These are phyloP conservation scores for Resseliella maxima DNA, from an alignment of 2,888 invertebrate genomes.

Conservation along the genomic window DNA sequence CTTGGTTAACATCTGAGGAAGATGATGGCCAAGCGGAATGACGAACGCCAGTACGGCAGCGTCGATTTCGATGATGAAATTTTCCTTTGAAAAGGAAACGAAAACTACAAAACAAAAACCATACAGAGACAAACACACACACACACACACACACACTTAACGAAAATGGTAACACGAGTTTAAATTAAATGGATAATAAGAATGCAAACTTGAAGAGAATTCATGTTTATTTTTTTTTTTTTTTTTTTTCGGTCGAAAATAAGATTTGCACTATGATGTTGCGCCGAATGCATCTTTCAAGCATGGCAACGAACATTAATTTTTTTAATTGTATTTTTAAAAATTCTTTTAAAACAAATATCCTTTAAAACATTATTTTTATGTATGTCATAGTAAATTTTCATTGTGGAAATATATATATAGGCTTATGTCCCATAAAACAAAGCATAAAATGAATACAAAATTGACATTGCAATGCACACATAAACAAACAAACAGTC, in stretches of 20 bases:
- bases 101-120: too few relatives aligned
- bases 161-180: background rate
- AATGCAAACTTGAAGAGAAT: background rate
- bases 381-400: constrained; percentile 51
- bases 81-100: background rate
- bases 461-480: background rate
- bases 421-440: constrained; percentile 42
- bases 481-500: background rate
- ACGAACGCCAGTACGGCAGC: background rate
- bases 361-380: constrained; percentile 36
- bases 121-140: background rate
- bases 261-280: constrained; percentile 9
- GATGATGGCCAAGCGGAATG: background rate
- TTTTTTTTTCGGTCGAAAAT: background rate
- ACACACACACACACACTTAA: constrained; percentile 6
- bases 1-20: constrained; percentile 4
- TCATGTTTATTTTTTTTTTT: constrained; percentile 9
- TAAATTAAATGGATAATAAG: background rate
- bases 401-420: constrained; percentile 43
- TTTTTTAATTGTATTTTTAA: constrained; percentile 44
- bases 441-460: background rate
- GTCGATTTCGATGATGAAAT: constrained; percentile 20
- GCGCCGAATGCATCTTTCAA: background rate
- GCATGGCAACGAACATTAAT: background rate
- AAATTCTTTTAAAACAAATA: constrained; percentile 38